Evolutionary conservation across 2,797 vertebrate genomes (phyloP).

Genomic region (Mormyrus hasselquistii): DNA sequence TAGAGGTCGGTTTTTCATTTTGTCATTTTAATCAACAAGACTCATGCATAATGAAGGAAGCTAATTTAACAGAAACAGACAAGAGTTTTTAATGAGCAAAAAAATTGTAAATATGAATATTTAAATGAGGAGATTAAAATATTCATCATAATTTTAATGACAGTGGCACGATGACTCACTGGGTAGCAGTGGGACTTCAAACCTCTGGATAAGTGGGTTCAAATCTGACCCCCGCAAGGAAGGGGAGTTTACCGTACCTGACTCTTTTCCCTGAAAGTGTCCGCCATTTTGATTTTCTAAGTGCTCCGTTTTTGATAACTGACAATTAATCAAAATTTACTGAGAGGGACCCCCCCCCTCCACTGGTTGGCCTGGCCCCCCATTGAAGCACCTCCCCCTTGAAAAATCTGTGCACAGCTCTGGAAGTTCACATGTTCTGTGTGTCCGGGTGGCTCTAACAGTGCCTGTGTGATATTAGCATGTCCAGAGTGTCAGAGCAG

Average conservation of each 20-base stretch:
- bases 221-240: background rate
- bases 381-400: background rate
- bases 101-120: slow-evolving; percentile 13
- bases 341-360: background rate
- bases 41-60: background rate
- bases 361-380: background rate
- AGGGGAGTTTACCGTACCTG: background rate
- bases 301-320: background rate
- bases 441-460: background rate
- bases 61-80: background rate
- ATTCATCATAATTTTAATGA: background rate
- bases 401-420: background rate
- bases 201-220: background rate
- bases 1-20: background rate
- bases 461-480: background rate
- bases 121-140: background rate
- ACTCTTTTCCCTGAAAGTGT: background rate
- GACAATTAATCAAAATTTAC: background rate
- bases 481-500: background rate
- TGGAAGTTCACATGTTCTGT: background rate
- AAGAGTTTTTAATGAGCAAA: background rate
- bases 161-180: background rate
- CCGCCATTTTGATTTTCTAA: background rate
- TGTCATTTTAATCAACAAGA: slow-evolving; percentile 6
- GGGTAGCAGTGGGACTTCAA: background rate